Base-by-base conservation (phyloP, 1,140 invertebrate genomes). In the Lasioglossum baleicum region DNA sequence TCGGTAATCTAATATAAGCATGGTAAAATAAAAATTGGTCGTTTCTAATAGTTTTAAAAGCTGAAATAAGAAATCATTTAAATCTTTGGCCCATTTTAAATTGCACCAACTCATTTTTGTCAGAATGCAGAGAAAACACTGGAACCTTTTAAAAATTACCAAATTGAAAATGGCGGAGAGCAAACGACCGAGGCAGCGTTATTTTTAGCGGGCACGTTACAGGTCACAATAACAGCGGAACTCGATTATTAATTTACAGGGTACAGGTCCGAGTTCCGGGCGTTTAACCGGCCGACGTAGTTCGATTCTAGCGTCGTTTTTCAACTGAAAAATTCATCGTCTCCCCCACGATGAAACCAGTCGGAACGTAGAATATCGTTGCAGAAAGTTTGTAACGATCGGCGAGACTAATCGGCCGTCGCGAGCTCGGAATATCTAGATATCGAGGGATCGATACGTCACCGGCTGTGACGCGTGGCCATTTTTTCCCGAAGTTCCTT, bases 391-490 rank as follows among this genome's bases (percentile, higher is more conserved):
- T 20, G 56, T 58, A 58, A 58, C 56, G 56, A 58, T 58, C 56
- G 56, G 17, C 56, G 20, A n/a, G 17, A 58, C 56, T 58, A 58
- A 58, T 58, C 56, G 56, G 17, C 56, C 51, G 51, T 56, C 51
- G 51, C 20, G 6, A 15, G 51, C 51, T 56, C 51, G 51, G 56
- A 58, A 58, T 58, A 58, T 58, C 56, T n/a, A 58, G 56, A 58
- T n/a, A 58, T 5, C n/a, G 56, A 20, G 56, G 20, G 56, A 58
- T 58, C 56, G 56, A 58, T 58, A 58, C 56, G 56, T 58, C 56
- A 58, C 56, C 56, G 17, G 56, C 56, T 58, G 56, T n/a, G 56
- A 58, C 56, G 56, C 56, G 20, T 58, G 56, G 56, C 56, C 56
- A 58, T 58, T 58, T 58, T 58, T 58, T 58, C 56, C 17, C 56